Evolutionary conservation across 2,113 vertebrate species (phyloP), one percentile per base, ranked within the genome.

Genomic region (Rhinolophus sinicus): DNA sequence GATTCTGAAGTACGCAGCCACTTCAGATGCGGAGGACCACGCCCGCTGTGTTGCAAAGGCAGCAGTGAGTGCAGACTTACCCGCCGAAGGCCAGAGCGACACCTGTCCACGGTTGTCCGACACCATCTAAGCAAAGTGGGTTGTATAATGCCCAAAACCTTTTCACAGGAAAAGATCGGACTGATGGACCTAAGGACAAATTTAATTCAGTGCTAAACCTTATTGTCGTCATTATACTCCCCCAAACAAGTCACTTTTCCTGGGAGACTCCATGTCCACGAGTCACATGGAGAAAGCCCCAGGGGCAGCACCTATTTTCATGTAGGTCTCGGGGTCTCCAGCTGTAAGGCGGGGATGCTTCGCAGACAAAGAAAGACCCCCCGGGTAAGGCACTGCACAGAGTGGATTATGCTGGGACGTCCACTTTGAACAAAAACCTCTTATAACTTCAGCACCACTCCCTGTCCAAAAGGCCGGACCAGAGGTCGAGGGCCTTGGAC

Each of bases 191-290:
- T 40, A 26, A 8, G 40, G 83, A 75, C 13, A 40, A 35, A 85
- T 8, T 85, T 19, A 67, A 26, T 35, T 82, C 90, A 86, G 94
- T 80, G 84, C 65, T 94, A 65, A 84, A 5, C 30, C 33, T 58
- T 50, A 54, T 0, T 85, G 78, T 60, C 38, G 40, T 56, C 35
- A 13, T 50, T 8, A 26, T 1, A 40, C 6, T n/a, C 35, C 47
- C n/a, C 26, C 1, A 16, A 21, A 19, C 28, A 21, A 8, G 16
- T 21, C 28, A 19, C 26, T 35, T 33, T 60, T 65, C 56, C 9
- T 1, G 38, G 73, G 33, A 47, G 18, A 40, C 70, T 52, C 19
- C 9, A 8, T 19, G 21, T 30, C 82, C 28, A 67, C 0, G 22
- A 52, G 73, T 38, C 11, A 3, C 73, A 14, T 19, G 64, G 21